Conservation (phyloP, 2,797 vertebrate genomes). For the Molossus alvarezi region DNA sequence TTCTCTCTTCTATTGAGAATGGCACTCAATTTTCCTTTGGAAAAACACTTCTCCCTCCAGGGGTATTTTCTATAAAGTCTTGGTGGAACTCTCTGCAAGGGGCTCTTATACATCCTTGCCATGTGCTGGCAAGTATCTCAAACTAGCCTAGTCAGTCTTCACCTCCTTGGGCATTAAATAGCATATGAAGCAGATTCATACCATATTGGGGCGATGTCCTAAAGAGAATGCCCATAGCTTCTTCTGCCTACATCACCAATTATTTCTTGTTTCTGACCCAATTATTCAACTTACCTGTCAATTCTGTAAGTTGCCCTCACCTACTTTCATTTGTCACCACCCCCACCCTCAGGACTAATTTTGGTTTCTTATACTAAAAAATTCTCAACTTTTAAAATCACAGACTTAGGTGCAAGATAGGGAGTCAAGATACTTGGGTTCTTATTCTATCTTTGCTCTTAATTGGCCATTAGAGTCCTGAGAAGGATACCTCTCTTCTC, state of each 20-base stretch:
- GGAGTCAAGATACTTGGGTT: not conserved
- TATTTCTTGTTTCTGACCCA: conserved; percentile 1
- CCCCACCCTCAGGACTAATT: not conserved
- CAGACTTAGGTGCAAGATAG: not conserved
- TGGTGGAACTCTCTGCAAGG: not conserved
- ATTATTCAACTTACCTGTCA: not conserved
- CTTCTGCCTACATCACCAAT: not conserved
- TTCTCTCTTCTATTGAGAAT: conserved; percentile 52
- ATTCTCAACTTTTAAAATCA: not conserved
- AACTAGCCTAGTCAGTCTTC: not conserved
- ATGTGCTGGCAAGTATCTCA: not conserved
- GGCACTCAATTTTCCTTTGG: conserved; percentile 45
- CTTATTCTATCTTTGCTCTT: not conserved
- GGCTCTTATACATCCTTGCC: not conserved
- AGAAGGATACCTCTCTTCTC: not conserved
- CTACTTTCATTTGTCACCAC: not conserved
- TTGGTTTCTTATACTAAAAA: not conserved
- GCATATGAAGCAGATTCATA: not conserved
- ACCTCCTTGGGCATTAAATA: conserved; percentile 19
- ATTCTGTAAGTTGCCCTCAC: not conserved
- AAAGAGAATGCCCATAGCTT: not conserved
- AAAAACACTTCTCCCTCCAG: conserved; percentile 55
- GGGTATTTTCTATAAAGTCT: conserved; percentile 30
- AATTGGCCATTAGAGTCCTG: not conserved
- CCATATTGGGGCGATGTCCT: not conserved